These are phyloP conservation scores for Glyphotaelius pellucidus DNA, from an alignment of 2,888 invertebrate genomes.

Conservation along the genomic window DNA sequence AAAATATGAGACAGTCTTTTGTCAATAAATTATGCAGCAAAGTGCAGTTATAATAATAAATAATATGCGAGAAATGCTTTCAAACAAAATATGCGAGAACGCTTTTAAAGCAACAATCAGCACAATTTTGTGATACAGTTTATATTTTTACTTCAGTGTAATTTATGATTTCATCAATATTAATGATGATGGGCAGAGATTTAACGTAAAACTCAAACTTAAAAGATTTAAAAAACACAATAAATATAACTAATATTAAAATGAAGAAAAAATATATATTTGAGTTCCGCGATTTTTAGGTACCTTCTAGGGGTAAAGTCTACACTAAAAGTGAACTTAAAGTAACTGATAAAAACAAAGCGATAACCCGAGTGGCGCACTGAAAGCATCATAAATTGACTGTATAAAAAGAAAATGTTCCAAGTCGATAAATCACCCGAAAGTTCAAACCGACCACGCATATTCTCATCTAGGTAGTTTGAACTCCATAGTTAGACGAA, in stretches of 20 bases:
- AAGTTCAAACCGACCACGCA: constrained; percentile 25
- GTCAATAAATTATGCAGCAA: constrained; percentile 8
- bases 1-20: constrained; percentile 10
- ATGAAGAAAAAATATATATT: background rate
- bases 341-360: background rate
- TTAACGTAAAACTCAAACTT: too few species aligned
- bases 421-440: constrained; percentile 7
- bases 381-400: constrained; percentile 14
- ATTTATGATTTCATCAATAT: background rate
- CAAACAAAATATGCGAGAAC: background rate
- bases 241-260: background rate
- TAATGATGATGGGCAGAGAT: background rate
- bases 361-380: background rate
- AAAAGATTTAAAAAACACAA: too few species aligned
- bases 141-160: background rate
- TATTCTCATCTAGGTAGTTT: background rate
- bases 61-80: background rate
- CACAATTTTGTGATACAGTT: too few species aligned
- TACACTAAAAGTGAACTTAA: background rate
- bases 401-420: constrained; percentile 30
- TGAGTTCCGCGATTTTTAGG: background rate
- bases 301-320: background rate
- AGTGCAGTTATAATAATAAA: background rate
- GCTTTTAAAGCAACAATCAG: background rate
- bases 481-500: background rate